Percentiles rank a stretch among this genome's conserved stretches.
phyloP scores from a whole-genome alignment of 92 coral and sea anemone genomes.

The Siderastrea radians region DNA sequence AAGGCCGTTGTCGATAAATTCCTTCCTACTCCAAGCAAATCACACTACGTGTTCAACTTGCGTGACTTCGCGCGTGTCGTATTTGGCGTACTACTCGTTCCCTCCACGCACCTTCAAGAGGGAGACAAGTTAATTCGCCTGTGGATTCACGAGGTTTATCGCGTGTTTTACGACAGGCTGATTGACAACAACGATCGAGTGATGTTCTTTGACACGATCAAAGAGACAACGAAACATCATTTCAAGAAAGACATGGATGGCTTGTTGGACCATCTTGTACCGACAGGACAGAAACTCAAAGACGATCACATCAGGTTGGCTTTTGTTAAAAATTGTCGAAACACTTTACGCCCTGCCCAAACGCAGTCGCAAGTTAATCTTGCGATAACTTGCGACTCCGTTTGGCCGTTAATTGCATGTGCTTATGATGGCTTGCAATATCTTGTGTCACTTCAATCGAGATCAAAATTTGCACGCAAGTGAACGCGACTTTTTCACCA shows the following conservation, averaged over 20 bases:
- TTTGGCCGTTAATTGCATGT: too few relatives aligned
- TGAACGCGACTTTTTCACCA: too few relatives aligned
- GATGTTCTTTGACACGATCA: slow-evolving; percentile 96
- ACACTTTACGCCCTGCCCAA: too few relatives aligned
- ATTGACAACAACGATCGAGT: slow-evolving; percentile 93
- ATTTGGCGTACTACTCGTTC: slow-evolving; percentile 97
- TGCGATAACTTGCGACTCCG: too few relatives aligned
- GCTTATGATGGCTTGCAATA: too few relatives aligned
- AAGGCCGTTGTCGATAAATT: slow-evolving; percentile 97
- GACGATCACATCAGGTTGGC: slow-evolving; percentile 93
- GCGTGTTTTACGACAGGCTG: slow-evolving; percentile 97
- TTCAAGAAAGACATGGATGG: slow-evolving; percentile 94
- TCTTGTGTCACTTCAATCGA: too few relatives aligned
- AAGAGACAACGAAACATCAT: slow-evolving; percentile 90
- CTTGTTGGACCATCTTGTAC: slow-evolving; percentile 86
- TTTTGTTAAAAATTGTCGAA: too few relatives aligned
- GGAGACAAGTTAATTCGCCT: slow-evolving; percentile 97
- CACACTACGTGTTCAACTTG: slow-evolving; percentile 99
- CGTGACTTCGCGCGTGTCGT: slow-evolving; percentile 99
- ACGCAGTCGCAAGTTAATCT: too few relatives aligned
- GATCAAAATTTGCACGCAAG: too few relatives aligned
- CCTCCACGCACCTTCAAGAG: slow-evolving; percentile 91
- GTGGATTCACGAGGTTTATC: slow-evolving; percentile 98
- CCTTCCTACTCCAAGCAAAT: slow-evolving; percentile 98
- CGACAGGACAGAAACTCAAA: slow-evolving; percentile 92